These are phyloP conservation scores for Callochromis pleurospilus DNA, from an alignment of 2,113 vertebrate genomes.

Conservation along the genomic window DNA sequence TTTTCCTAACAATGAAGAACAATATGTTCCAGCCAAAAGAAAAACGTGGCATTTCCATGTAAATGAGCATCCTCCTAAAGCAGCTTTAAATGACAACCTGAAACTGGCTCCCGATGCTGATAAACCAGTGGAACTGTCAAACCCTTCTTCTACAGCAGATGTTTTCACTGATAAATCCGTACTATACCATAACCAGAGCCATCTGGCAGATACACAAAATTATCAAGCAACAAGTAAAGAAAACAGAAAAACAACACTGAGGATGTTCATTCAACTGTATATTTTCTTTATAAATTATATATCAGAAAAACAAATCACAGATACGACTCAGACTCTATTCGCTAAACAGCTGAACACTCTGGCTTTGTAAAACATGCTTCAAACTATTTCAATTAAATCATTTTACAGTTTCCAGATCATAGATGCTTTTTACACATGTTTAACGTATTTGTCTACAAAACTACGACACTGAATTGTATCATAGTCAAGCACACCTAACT, in stretches of 20 bases:
- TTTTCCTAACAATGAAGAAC: background rate
- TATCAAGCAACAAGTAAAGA: background rate
- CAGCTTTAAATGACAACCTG: background rate
- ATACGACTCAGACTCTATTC: background rate
- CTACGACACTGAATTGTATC: rapidly evolving
- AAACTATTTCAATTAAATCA: background rate
- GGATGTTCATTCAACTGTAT: background rate
- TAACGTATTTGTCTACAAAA: background rate
- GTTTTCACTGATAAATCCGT: background rate
- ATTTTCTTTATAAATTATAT: background rate
- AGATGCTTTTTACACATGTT: background rate
- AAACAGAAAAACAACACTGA: background rate
- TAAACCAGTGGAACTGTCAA: background rate
- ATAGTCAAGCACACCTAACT: background rate
- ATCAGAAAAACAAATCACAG: background rate
- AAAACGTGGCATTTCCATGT: background rate
- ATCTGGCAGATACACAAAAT: background rate
- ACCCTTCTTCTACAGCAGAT: background rate
- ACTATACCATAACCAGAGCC: background rate
- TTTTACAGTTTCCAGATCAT: background rate
- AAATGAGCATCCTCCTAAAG: background rate
- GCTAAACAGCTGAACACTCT: background rate
- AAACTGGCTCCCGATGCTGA: background rate
- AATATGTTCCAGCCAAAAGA: background rate
- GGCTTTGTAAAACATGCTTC: background rate